Evolutionary conservation across 1,140 invertebrate genomes (phyloP), one percentile per base, ranked within the genome.

Genomic region (Cotesia typhae): DNA sequence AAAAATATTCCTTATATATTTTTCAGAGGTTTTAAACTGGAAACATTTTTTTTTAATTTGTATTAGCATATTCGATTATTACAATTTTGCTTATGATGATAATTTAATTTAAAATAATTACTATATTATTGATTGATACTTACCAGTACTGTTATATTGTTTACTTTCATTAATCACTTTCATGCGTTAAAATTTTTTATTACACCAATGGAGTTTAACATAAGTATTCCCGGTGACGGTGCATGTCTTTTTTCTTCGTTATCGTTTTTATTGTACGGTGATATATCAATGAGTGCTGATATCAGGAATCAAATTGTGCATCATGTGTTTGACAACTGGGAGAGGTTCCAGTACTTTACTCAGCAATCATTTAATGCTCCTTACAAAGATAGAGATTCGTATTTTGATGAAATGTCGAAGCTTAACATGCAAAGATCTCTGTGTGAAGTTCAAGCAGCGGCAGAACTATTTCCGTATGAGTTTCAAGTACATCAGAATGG

Each of bases 381-480:
- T 69, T 69, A 69, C 35, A 10, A 69, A 7, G 6, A n/a, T 10
- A 12, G 12, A 69, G 17, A 35, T 69, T 69, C 37, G 10, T 69
- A 69, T 20, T 36, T 20, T 38, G 36, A 5, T 37, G 67, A 69
- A 28, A 69, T 69, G 67, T 69, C 52, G 5, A 69, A 69, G 20
- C 53, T 4, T 1, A 36, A 55, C 20, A 69, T 52, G 6, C 57
- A 57, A 57, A 52, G 67, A 69, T 69, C 51, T 37, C 5, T 69
- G 55, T 69, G 67, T 69, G 67, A 69, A 69, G 14, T 69, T 69
- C 59, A 7, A 35, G 67, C 67, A 59, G 67, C 67, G 5, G 51
- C 67, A 17, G 52, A 66, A 6, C 6, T 66, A 41, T 66, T 47
- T 41, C 64, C 64, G 4, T 41, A 66, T 66, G 35, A 41, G 28